A percentile compares a stretch with the other conserved stretches of the same genome.
phyloP scores from a whole-genome alignment of 2,113 vertebrate species.

The Entomyzon cyanotis region DNA sequence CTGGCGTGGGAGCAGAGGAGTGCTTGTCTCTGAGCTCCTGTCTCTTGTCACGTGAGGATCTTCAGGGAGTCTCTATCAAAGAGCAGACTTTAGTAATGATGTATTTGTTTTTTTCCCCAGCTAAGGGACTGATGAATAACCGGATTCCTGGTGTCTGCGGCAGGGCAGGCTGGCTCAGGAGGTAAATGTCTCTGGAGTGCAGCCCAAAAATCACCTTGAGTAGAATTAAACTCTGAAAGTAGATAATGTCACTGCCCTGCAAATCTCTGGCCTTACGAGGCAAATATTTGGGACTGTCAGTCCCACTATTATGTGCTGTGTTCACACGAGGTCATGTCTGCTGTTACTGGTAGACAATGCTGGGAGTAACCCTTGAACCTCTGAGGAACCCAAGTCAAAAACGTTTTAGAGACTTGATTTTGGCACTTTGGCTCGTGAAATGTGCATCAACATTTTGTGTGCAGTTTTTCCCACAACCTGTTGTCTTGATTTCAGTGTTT shows the following conservation, averaged over 20 bases:
- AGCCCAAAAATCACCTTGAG: background rate
- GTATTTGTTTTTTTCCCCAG: background rate
- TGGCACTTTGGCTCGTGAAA: background rate
- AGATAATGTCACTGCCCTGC: background rate
- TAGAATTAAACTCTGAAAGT: background rate
- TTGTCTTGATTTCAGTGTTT: background rate
- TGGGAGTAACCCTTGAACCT: background rate
- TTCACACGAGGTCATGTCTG: background rate
- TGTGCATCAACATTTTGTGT: fast-evolving
- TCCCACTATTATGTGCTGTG: fast-evolving
- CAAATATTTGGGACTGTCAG: background rate
- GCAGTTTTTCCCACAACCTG: background rate
- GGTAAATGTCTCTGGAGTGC: background rate
- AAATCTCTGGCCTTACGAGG: background rate
- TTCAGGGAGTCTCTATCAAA: background rate
- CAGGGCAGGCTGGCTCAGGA: background rate
- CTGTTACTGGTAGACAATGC: background rate
- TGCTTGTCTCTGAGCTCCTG: background rate
- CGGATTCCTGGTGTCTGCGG: background rate
- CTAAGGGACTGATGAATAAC: background rate
- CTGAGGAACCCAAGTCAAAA: background rate
- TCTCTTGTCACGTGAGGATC: background rate
- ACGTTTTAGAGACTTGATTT: background rate
- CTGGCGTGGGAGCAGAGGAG: slow-evolving; percentile 19
- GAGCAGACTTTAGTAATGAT: background rate